Conservation (phyloP, 2,797 vertebrate genomes). For the Cyprinodon diabolis region DNA sequence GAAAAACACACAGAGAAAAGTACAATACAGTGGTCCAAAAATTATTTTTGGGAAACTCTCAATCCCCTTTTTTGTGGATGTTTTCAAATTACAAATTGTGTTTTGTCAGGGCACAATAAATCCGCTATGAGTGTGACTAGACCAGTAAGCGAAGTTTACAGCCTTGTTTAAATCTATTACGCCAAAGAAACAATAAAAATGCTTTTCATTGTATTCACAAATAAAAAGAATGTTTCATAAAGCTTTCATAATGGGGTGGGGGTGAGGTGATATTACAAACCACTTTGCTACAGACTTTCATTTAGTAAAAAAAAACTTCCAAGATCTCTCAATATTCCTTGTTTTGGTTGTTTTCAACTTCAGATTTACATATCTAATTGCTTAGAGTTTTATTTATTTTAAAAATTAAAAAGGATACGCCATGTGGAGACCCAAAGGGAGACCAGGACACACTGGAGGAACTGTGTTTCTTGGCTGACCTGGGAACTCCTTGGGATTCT, state of each 20-base stretch:
- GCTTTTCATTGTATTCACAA: not conserved
- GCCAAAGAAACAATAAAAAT: not conserved
- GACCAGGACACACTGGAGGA: too few species aligned
- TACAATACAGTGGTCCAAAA: not conserved
- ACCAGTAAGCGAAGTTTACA: too few species aligned
- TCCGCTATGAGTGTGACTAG: not conserved
- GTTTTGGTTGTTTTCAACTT: not conserved
- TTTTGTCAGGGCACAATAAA: not conserved
- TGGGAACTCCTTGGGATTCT: too few species aligned
- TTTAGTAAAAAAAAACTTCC: not conserved
- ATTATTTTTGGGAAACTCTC: not conserved
- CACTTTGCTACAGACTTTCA: not conserved
- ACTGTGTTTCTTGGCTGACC: too few species aligned
- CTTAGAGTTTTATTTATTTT: not conserved
- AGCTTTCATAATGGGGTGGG: too few species aligned
- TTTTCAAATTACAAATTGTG: not conserved
- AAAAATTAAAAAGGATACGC: too few species aligned
- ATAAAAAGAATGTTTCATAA: not conserved
- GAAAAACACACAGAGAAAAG: too few species aligned
- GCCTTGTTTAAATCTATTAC: not conserved
- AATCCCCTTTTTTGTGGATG: fast-evolving
- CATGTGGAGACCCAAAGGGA: too few species aligned
- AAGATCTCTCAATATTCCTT: not conserved
- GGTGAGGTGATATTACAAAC: not conserved
- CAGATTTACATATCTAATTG: not conserved